Percentiles rank a stretch among this genome's conserved stretches.
Conservation (phyloP, 2,113 vertebrate species). For the Machaerirhynchus nigripectus region DNA sequence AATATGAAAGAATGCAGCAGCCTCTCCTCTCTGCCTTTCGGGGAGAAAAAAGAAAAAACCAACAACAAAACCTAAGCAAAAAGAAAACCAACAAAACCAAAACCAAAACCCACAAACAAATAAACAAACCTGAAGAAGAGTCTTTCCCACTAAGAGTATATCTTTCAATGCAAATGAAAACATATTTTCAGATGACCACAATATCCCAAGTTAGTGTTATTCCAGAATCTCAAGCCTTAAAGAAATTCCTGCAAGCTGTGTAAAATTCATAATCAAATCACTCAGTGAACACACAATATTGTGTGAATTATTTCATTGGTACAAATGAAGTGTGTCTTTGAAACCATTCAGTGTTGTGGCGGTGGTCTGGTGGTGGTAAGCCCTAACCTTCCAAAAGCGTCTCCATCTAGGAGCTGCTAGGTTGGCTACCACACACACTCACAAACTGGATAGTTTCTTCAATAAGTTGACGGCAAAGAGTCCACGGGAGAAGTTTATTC, state of each 20-base stretch:
- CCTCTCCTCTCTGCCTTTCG: not conserved
- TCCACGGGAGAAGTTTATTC: too few relatives aligned
- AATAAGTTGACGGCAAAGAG: too few relatives aligned
- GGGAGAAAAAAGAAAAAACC: rapidly evolving
- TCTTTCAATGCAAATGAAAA: not conserved
- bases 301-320: not conserved
- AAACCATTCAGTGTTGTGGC: not conserved
- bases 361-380: too few relatives aligned
- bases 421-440: too few relatives aligned
- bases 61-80: not conserved
- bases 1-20: not conserved
- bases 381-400: too few relatives aligned
- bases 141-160: not conserved
- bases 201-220: not conserved
- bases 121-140: not conserved
- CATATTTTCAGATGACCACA: too few relatives aligned
- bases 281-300: not conserved
- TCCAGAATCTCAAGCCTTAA: not conserved
- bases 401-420: too few relatives aligned
- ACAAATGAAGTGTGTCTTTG: not conserved
- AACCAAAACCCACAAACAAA: not conserved
- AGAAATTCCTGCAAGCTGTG: not conserved
- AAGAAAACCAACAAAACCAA: not conserved
- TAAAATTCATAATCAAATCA: not conserved
- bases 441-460: too few relatives aligned